Evolutionary conservation across 2,797 vertebrate genomes (phyloP), one percentile per base, ranked within the genome.

Genomic region (Bufotes viridis): DNA sequence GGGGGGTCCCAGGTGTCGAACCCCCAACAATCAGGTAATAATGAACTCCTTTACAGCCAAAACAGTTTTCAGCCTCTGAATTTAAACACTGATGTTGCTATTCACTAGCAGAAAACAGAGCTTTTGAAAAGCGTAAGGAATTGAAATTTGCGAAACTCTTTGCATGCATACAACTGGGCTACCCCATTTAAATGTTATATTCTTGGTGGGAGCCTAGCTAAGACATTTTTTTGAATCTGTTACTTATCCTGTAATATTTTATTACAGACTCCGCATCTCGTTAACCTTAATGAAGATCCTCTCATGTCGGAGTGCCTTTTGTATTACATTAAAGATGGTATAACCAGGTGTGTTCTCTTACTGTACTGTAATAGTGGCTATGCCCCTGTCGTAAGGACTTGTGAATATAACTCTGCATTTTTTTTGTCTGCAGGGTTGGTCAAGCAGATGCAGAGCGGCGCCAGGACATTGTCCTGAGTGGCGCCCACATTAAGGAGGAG

Each of bases 291-390:
- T 51, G 98, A 99, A 94, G 98, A 99, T 92, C 98, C 98, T 5
- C 96, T 99, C 81, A 99, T 99, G 98, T 99, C 98, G 0, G 98
- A 99, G 92, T 99, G 98, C 94, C 96, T 99, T 88, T 97, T 99
- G 80, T 99, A 99, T 93, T 99, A 99, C 93, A 99, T 99, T 94
- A 99, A 99, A 96, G 98, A 99, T 65, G 98, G 98, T 51, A 97
- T 99, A 90, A 99, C 98, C 84, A 98, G 98, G 98, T 99, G 94
- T 93, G 90, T 24, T 11, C 2, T 63, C 20, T 63, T 63, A 49
- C 49, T 29, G 61, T 78, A 11, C 70, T 2, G n/a, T 51, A 9
- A 34, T 26, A 29, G 6, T 29, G 20, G 7, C 26, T 9, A 24
- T 26, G 14, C 5, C 49, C 11, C 2, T 42, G 26, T 57, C 7